phyloP scores from a whole-genome alignment of 2,797 vertebrate genomes.

The Ptychobarbus kaznakovi region DNA sequence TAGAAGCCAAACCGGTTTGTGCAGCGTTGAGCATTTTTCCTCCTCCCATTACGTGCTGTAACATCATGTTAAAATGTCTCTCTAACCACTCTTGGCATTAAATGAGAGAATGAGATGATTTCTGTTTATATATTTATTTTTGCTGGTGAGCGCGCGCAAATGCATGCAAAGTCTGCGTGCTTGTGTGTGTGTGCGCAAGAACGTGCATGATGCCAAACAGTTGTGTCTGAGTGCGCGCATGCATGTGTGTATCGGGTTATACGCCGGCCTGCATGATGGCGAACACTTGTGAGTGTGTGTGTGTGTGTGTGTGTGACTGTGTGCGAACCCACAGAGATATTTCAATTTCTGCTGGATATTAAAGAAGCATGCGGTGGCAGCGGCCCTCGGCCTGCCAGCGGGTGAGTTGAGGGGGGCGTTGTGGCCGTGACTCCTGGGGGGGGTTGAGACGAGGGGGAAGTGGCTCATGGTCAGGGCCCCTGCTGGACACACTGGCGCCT shows the following conservation, averaged over 20 bases:
- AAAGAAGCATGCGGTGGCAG: slow-evolving; percentile 85
- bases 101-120: slow-evolving; percentile 76
- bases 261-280: slow-evolving; percentile 55
- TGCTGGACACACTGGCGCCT: slow-evolving; percentile 90
- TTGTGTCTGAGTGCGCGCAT: slow-evolving; percentile 54
- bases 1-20: slow-evolving; percentile 70
- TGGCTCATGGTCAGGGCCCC: slow-evolving; percentile 85
- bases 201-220: slow-evolving; percentile 31
- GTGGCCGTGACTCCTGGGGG: slow-evolving; percentile 83
- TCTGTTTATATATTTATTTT: slow-evolving; percentile 81
- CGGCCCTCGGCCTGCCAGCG: slow-evolving; percentile 79
- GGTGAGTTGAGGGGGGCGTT: slow-evolving; percentile 77
- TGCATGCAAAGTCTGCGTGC: slow-evolving; percentile 53
- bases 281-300: slow-evolving; percentile 65
- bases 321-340: slow-evolving; percentile 85
- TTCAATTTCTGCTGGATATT: slow-evolving; percentile 89
- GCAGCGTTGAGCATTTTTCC: slow-evolving; percentile 73
- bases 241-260: slow-evolving; percentile 43
- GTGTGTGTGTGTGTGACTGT: slow-evolving; percentile 62
- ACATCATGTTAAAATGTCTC: slow-evolving; percentile 77
- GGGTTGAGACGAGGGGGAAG: slow-evolving; percentile 75
- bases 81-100: slow-evolving; percentile 74
- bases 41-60: slow-evolving; percentile 74
- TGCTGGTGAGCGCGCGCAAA: slow-evolving; percentile 64
- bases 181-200: slow-evolving; percentile 59